Conservation (phyloP, 2,888 invertebrate genomes). For the Bellardia pandia region DNA sequence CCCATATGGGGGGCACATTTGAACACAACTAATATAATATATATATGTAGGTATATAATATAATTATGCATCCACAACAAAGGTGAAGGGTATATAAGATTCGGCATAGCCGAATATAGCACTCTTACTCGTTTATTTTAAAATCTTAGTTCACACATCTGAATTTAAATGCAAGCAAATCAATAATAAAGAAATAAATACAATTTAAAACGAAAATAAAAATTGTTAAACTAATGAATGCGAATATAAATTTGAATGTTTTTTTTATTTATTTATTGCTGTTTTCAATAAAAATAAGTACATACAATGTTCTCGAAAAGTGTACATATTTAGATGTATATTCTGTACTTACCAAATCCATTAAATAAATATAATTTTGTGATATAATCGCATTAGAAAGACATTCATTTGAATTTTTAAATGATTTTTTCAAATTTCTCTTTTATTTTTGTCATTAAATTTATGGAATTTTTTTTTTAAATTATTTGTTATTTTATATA, state of each 20-base stretch:
- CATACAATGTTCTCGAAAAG: background rate
- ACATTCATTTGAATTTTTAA: slow-evolving; percentile 44
- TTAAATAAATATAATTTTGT: background rate
- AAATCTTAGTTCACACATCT: slow-evolving; percentile 30
- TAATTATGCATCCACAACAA: too few relatives aligned
- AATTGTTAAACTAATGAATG: background rate
- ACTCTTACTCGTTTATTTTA: too few relatives aligned
- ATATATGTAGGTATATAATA: too few relatives aligned
- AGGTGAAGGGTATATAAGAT: too few relatives aligned
- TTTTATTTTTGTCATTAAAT: slow-evolving; percentile 45
- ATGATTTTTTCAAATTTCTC: slow-evolving; percentile 36
- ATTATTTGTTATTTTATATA: background rate
- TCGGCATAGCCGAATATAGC: too few relatives aligned
- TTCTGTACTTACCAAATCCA: slow-evolving; percentile 28
- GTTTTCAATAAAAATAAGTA: background rate
- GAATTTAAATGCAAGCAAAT: slow-evolving; percentile 33
- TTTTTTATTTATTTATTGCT: background rate
- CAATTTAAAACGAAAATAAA: background rate
- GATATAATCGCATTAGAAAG: slow-evolving; percentile 19
- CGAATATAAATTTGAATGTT: background rate
- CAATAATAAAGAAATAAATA: background rate
- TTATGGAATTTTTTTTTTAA: slow-evolving; percentile 52
- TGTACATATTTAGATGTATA: background rate
- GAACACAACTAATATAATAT: too few relatives aligned
- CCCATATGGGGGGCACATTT: too few relatives aligned